Percentiles rank a stretch among this genome's conserved stretches.
Conservation (phyloP, 1,140 invertebrate species). For the Stratiolaelaps scimitus region DNA sequence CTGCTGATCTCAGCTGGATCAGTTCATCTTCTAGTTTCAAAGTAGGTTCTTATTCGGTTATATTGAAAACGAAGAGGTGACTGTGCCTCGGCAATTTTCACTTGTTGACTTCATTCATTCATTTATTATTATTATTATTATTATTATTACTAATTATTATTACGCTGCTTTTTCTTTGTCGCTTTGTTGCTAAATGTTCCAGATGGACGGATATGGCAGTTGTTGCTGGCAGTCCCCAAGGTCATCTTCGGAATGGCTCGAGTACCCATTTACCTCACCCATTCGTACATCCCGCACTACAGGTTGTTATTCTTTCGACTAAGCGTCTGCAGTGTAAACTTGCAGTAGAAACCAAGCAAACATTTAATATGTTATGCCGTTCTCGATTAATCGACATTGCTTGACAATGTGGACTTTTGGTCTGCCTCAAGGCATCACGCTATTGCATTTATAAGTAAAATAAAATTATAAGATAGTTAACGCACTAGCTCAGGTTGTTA, state of each 20-base stretch:
- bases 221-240: not conserved
- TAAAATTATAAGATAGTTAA: too few relatives aligned
- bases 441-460: too few relatives aligned
- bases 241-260: slow-evolving; percentile 13
- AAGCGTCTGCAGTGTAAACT: too few relatives aligned
- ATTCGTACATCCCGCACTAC: not conserved
- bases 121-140: not conserved
- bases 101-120: not conserved
- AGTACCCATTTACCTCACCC: not conserved
- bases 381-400: too few relatives aligned
- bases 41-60: slow-evolving; percentile 50
- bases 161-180: not conserved
- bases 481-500: too few relatives aligned
- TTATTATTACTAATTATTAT: not conserved
- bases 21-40: slow-evolving; percentile 67
- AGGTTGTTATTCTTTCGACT: too few relatives aligned
- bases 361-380: too few relatives aligned
- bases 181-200: too few relatives aligned
- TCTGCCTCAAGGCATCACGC: too few relatives aligned
- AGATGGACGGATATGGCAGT: slow-evolving; percentile 9
- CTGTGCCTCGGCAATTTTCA: not conserved
- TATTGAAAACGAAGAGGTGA: too few relatives aligned
- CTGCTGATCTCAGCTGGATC: slow-evolving; percentile 65
- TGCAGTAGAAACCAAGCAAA: too few relatives aligned
- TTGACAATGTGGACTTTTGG: too few relatives aligned